Conservation (phyloP, 1,140 invertebrate species). For the Conus ventricosus region DNA sequence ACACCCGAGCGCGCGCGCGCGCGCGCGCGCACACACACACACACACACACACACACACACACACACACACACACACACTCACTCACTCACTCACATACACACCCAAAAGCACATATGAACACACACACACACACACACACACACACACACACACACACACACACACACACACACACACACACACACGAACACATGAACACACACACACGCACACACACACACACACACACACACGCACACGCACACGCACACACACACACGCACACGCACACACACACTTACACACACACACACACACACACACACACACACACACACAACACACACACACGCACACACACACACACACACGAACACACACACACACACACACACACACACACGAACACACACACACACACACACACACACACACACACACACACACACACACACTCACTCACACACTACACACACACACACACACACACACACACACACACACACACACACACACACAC, state of each 20-base stretch:
- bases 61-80: background rate
- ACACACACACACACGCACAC: too few species aligned
- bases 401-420: conserved; percentile 6
- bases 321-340: background rate
- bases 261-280: too few species aligned
- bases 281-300: too few species aligned
- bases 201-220: too few species aligned
- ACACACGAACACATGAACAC: too few species aligned
- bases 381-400: background rate
- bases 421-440: conserved; percentile 21
- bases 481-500: background rate
- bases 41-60: too few species aligned
- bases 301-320: background rate
- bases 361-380: background rate
- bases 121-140: conserved; percentile 11
- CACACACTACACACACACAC: conserved; percentile 11
- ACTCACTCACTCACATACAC: background rate
- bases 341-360: background rate
- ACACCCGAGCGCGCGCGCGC: too few species aligned
- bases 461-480: conserved; percentile 5
- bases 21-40: background rate
- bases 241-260: too few species aligned
- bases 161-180: too few species aligned
- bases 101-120: background rate
- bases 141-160: conserved; percentile 7